These are phyloP conservation scores for Hedya salicella DNA, from an alignment of 2,888 invertebrate genomes.

Conservation along the genomic window DNA sequence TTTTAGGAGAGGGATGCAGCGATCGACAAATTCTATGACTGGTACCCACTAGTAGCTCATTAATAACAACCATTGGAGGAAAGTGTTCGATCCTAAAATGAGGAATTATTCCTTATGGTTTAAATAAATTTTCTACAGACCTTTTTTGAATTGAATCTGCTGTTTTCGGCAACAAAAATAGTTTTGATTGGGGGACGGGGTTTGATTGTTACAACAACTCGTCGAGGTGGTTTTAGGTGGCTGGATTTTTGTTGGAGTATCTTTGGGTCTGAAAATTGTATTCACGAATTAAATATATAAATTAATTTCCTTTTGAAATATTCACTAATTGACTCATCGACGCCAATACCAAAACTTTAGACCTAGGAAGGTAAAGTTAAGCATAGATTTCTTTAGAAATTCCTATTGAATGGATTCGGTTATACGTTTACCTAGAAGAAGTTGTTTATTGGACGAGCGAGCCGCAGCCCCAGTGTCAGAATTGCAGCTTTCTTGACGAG, in stretches of 20 bases:
- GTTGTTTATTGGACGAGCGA: constrained; percentile 58
- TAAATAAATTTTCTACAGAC: constrained; percentile 52
- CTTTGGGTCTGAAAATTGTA: constrained; percentile 61
- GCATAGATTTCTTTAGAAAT: no score
- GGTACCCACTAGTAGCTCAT: no score
- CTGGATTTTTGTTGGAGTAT: constrained; percentile 63
- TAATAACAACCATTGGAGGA: no score
- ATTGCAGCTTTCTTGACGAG: constrained; percentile 64
- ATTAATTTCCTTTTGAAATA: no score
- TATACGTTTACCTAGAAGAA: constrained; percentile 62
- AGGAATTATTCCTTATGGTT: no score
- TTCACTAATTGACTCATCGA: no score
- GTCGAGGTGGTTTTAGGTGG: constrained; percentile 60
- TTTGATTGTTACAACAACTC: constrained; percentile 71
- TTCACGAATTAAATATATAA: no score
- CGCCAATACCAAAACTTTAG: no score
- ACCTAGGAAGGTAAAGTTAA: no score
- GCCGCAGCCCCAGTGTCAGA: constrained; percentile 54
- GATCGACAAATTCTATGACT: no score
- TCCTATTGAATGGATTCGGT: background rate
- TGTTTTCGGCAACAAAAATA: constrained; percentile 71
- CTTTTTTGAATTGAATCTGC: constrained; percentile 63
- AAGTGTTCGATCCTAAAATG: no score
- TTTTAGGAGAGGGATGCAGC: no score
- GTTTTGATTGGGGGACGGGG: constrained; percentile 72